phyloP scores from a whole-genome alignment of 2,888 invertebrate genomes.

The Nyleta sp. region DNA sequence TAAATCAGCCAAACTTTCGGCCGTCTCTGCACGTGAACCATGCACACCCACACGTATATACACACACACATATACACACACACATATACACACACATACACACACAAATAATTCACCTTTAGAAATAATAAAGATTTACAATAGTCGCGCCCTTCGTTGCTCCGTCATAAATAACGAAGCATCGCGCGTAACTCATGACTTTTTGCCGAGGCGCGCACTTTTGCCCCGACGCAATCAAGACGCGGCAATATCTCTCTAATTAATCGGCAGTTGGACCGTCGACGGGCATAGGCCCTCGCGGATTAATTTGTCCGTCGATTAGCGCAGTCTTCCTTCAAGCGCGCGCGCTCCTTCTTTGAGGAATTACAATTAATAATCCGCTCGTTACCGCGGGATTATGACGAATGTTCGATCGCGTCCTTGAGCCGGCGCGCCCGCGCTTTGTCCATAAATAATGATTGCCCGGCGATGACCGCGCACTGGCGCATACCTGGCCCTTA shows the following conservation, averaged over 20 bases:
- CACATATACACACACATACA: background rate
- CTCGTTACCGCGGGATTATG: slow-evolving; percentile 55
- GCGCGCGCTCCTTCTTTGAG: slow-evolving; percentile 41
- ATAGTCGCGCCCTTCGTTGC: slow-evolving; percentile 26
- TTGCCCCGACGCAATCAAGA: slow-evolving; percentile 30
- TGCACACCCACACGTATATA: background rate
- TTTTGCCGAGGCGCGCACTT: background rate
- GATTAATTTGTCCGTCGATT: slow-evolving; percentile 60
- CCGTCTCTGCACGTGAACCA: slow-evolving; percentile 9
- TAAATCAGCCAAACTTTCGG: slow-evolving; percentile 50
- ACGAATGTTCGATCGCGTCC: slow-evolving; percentile 47
- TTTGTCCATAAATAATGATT: slow-evolving; percentile 39
- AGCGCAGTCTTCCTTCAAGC: slow-evolving; percentile 44
- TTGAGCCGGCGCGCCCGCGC: slow-evolving; percentile 20
- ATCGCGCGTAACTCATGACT: slow-evolving; percentile 15
- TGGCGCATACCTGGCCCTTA: slow-evolving; percentile 28
- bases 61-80: background rate
- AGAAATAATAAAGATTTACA: slow-evolving; percentile 53
- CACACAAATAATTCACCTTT: slow-evolving; percentile 10
- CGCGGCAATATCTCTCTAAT: slow-evolving; percentile 43
- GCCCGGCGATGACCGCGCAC: slow-evolving; percentile 31
- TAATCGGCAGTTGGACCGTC: slow-evolving; percentile 43
- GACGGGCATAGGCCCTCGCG: slow-evolving; percentile 22
- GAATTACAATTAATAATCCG: slow-evolving; percentile 61
- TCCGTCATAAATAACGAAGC: slow-evolving; percentile 29